Evolutionary conservation across 2,888 invertebrate species (phyloP), one percentile per base, ranked within the genome.

Genomic region (Drosophila glabriapex): DNA sequence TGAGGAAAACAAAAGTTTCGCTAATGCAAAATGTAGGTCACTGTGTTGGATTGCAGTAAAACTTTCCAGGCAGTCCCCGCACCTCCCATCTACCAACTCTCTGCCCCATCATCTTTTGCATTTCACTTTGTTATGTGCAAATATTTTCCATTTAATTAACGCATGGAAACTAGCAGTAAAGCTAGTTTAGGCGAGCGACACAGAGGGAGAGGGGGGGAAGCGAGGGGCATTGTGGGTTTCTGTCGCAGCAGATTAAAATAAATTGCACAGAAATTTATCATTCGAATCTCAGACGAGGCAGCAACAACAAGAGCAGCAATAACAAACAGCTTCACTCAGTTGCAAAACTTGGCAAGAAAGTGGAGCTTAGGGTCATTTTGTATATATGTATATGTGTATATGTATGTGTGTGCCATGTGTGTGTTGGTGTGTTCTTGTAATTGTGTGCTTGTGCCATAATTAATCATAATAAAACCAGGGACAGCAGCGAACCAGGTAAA

Each of bases 61-160:
- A 80, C 55, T 77, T 80, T 73, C 54, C 62, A 46, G 59, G 52
- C 35, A 43, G n/a, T 22, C 56, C 25, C 19, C 12, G 41, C 60
- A 4, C 10, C 3, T 6, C 14, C 22, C 35, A 29, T 63, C 55
- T 50, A 65, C 16, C 19, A 9, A 14, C 7, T 7, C 46, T 7
- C 19, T 50, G 50, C 41, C 41, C n/a, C n/a, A 41, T 5, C 16
- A 19, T 29, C 56, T n/a, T 28, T 39, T 56, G 39, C 55, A 37
- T 29, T 56, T 56, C 29, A 41, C 56, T 31, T 77, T 72, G 80
- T 77, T 80, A 68, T 80, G 78, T 85, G 85, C 80, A 87, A 89
- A 89, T 87, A 89, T 87, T 89, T 87, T 85, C 82, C 87, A 83
- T 87, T 87, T 87, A 87, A 87, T 87, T 89, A 87, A 89, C 85